phyloP scores from a whole-genome alignment of 1,140 invertebrate genomes.

The Chironomus tepperi region DNA sequence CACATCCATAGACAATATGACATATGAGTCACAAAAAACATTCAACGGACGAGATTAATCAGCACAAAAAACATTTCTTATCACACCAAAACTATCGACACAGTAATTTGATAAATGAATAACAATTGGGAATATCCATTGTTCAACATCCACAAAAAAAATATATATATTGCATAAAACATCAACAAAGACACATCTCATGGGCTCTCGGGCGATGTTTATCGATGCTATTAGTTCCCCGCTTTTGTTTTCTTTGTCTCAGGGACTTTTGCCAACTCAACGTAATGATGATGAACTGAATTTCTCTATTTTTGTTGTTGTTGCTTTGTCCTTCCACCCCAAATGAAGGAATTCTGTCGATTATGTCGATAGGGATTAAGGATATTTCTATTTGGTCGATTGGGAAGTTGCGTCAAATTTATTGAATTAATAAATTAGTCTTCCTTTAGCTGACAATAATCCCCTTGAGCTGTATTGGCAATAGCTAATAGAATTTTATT shows the following conservation, averaged over 20 bases:
- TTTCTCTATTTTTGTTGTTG: not conserved
- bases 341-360: no score
- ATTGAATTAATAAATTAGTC: slow-evolving; percentile 24
- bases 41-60: not conserved
- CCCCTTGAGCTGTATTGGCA: not conserved
- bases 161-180: no score
- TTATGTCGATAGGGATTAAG: no score
- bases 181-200: not conserved
- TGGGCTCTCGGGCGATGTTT: slow-evolving; percentile 17
- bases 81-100: not conserved
- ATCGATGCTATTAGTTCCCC: slow-evolving; percentile 9
- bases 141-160: not conserved
- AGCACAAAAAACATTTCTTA: not conserved
- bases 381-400: no score
- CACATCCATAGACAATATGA: not conserved
- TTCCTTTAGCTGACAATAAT: not conserved
- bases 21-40: not conserved
- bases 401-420: not conserved
- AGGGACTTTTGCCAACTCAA: not conserved
- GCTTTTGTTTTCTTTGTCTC: not conserved
- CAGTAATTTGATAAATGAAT: slow-evolving; percentile 23
- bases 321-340: not conserved
- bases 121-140: slow-evolving; percentile 15
- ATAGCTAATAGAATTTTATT: not conserved
- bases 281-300: no score